These are phyloP conservation scores for Choloepus hoffmanni DNA, from an alignment of 2,113 vertebrate genomes.

Conservation along the genomic window DNA sequence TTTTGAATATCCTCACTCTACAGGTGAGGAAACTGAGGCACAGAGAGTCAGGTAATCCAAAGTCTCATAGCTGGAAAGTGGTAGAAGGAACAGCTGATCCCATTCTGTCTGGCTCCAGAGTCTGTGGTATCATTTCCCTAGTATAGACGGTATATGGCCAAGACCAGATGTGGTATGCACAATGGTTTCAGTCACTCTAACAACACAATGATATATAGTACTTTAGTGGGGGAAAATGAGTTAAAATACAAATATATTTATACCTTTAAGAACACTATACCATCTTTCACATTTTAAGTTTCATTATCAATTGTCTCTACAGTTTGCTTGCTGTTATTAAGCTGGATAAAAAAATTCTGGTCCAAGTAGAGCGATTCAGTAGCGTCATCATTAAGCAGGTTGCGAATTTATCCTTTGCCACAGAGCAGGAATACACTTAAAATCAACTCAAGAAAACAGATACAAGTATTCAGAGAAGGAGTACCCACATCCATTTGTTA, in stretches of 20 bases:
- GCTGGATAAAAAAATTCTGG: not conserved
- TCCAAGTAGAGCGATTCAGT: not conserved
- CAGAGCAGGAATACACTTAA: slow-evolving; percentile 22
- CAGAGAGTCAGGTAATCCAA: not conserved
- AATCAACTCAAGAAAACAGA: not conserved
- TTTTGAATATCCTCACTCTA: not conserved
- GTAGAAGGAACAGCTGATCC: not conserved
- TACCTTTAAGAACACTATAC: not conserved
- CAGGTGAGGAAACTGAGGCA: not conserved
- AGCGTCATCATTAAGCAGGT: not conserved
- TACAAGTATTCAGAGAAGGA: not conserved
- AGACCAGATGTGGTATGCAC: not conserved
- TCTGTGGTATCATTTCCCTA: not conserved
- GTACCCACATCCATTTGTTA: not conserved
- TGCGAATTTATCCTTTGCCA: slow-evolving; percentile 9
- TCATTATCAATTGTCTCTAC: not conserved
- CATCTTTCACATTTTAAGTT: not conserved
- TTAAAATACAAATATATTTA: not conserved
- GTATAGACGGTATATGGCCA: not conserved
- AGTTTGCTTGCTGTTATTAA: slow-evolving; percentile 30
- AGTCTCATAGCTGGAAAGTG: not conserved
- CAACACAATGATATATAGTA: not conserved
- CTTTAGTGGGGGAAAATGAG: not conserved
- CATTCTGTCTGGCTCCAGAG: not conserved
- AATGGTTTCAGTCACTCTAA: not conserved